phyloP scores from a whole-genome alignment of 2,888 invertebrate genomes.

The Minunthozetes semirufus region DNA sequence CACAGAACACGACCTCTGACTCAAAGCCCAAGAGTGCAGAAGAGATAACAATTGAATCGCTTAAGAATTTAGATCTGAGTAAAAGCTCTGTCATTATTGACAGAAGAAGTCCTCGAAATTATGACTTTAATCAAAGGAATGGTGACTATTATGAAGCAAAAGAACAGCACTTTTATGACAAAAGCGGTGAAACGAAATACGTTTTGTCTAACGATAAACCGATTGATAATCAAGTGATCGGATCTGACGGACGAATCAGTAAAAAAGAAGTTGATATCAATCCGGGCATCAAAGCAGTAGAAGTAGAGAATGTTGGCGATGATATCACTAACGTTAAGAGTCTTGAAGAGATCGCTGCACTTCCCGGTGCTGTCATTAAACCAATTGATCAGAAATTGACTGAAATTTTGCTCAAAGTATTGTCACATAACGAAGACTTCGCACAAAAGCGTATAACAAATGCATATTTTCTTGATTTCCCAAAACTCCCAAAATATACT shows the following conservation, averaged over 20 bases:
- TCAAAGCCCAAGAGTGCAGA: not conserved
- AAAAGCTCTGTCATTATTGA: constrained; percentile 1
- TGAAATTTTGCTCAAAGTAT: constrained; percentile 19
- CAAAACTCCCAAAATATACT: not conserved
- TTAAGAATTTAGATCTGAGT: constrained; percentile 9
- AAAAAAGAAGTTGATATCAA: not conserved
- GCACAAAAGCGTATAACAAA: constrained; percentile 21
- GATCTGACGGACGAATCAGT: not conserved
- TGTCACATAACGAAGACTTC: constrained; percentile 2
- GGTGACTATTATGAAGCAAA: not conserved
- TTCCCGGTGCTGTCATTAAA: constrained; percentile 17
- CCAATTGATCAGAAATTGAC: constrained; percentile 15
- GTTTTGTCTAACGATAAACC: not conserved
- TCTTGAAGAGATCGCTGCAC: not conserved
- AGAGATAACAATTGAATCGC: not conserved
- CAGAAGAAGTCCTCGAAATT: not conserved
- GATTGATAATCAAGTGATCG: constrained; percentile 10
- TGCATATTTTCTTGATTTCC: constrained; percentile 18
- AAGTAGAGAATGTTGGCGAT: constrained; percentile 9
- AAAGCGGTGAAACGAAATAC: not conserved
- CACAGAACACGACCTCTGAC: not conserved
- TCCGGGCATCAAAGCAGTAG: not conserved
- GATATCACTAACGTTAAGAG: not conserved
- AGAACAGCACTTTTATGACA: not conserved
- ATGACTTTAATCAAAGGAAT: not conserved